These are phyloP conservation scores for Netelia virgata DNA, from an alignment of 2,888 invertebrate species.

Conservation along the genomic window DNA sequence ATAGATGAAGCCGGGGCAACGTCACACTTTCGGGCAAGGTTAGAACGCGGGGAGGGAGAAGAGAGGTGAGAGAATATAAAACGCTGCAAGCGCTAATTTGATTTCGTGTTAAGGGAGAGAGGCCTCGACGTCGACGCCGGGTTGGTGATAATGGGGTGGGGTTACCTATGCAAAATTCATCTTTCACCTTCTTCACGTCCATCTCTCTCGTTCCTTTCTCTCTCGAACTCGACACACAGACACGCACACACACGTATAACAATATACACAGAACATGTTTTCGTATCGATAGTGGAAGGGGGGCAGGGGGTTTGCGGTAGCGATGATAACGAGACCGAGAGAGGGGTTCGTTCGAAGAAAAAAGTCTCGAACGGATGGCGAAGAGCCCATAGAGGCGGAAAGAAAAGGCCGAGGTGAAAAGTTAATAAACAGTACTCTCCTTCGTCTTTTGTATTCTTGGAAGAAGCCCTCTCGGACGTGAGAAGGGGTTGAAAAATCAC, in stretches of 20 bases:
- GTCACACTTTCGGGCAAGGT: background rate
- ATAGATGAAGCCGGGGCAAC: background rate
- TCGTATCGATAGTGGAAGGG: background rate
- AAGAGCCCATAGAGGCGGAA: slow-evolving; percentile 18
- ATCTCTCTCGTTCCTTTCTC: slow-evolving; percentile 26
- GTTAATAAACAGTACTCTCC: slow-evolving; percentile 65
- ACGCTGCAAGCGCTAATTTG: slow-evolving; percentile 78
- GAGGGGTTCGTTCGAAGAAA: background rate
- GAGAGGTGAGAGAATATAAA: slow-evolving; percentile 67
- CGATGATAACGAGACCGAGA: background rate
- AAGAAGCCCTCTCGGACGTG: background rate
- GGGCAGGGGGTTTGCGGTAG: background rate
- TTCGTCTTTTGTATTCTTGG: slow-evolving; percentile 11
- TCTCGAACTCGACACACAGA: background rate
- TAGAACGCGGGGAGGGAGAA: background rate
- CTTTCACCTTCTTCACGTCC: slow-evolving; percentile 61
- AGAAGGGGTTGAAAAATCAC: background rate
- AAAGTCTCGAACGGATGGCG: slow-evolving; percentile 9
- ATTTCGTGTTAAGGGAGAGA: slow-evolving; percentile 73
- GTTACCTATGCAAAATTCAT: slow-evolving; percentile 46
- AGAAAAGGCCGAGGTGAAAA: slow-evolving; percentile 46
- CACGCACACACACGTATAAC: slow-evolving; percentile 11
- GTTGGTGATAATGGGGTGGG: slow-evolving; percentile 67
- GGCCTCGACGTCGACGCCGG: slow-evolving; percentile 54
- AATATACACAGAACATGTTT: slow-evolving; percentile 1